phyloP scores from a whole-genome alignment of 30 jellyfish, hydroid and myxozoan species.

The Hydractinia echinata region DNA sequence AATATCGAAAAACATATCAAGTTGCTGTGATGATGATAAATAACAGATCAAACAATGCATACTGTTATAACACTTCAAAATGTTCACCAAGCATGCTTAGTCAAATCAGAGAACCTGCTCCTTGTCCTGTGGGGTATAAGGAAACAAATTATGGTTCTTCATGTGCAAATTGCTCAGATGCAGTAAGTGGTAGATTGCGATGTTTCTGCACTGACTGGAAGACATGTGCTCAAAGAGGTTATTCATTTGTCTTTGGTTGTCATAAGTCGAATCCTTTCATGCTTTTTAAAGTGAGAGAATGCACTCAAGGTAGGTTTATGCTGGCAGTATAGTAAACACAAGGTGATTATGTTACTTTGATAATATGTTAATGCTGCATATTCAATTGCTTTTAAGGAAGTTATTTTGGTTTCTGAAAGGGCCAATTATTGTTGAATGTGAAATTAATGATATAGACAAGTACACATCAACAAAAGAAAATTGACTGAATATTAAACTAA shows the following conservation, averaged over 20 bases:
- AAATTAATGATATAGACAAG: no score
- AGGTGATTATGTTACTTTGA: no score
- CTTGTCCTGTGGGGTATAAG: constrained; percentile 66
- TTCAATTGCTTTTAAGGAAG: no score
- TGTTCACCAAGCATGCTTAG: not conserved
- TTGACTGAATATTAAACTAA: no score
- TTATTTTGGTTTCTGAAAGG: no score
- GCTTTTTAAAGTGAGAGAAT: constrained; percentile 74
- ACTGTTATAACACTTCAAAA: not conserved
- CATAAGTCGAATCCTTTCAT: constrained; percentile 37
- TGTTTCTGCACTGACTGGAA: constrained; percentile 73
- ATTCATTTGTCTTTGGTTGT: constrained; percentile 40
- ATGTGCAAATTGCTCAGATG: constrained; percentile 64
- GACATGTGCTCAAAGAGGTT: constrained; percentile 86
- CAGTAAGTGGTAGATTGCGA: constrained; percentile 45
- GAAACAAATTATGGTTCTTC: constrained; percentile 42
- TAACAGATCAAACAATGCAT: not conserved
- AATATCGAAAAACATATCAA: constrained; percentile 16
- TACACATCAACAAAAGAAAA: no score
- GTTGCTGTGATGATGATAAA: not conserved
- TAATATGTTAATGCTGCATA: no score
- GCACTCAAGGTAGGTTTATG: constrained; percentile 52
- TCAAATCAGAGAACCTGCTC: constrained; percentile 38
- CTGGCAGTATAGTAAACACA: not conserved
- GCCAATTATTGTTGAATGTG: no score